Percentiles rank a stretch among this genome's conserved stretches.
phyloP scores from a whole-genome alignment of 2,888 invertebrate species.

The Dryocosmus kuriphilus region DNA sequence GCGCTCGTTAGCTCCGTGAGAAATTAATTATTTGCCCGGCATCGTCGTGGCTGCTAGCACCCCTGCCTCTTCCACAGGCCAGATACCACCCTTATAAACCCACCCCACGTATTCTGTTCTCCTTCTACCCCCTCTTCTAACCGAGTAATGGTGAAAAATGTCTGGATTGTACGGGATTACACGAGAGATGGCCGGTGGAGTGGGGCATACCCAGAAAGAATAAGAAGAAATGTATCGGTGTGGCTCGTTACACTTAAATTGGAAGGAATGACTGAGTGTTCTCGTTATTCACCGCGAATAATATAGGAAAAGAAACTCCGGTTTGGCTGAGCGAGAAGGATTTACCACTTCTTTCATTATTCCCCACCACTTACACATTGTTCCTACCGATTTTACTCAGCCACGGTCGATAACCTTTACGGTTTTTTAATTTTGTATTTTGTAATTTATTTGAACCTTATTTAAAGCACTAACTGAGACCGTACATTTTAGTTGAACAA shows the following conservation, averaged over 20 bases:
- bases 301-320: conserved; percentile 72
- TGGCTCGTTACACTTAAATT: conserved; percentile 78
- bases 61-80: conserved; percentile 48
- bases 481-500: too few relatives aligned
- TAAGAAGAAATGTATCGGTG: conserved; percentile 77
- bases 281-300: conserved; percentile 76
- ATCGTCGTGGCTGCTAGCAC: conserved; percentile 63
- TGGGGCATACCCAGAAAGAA: conserved; percentile 69
- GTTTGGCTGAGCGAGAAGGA: conserved; percentile 39
- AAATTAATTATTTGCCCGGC: conserved; percentile 77
- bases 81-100: conserved; percentile 46
- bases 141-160: conserved; percentile 76
- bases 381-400: not conserved
- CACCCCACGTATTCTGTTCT: conserved; percentile 49
- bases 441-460: not conserved
- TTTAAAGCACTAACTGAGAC: not conserved
- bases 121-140: conserved; percentile 50
- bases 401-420: not conserved
- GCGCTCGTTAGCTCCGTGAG: conserved; percentile 77
- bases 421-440: not conserved
- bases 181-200: conserved; percentile 61
- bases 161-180: conserved; percentile 76
- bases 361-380: not conserved
- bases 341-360: conserved; percentile 33
- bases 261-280: conserved; percentile 77